Evolutionary conservation across 2,888 invertebrate species (phyloP).

Genomic region (Dicroscelio sp.): DNA sequence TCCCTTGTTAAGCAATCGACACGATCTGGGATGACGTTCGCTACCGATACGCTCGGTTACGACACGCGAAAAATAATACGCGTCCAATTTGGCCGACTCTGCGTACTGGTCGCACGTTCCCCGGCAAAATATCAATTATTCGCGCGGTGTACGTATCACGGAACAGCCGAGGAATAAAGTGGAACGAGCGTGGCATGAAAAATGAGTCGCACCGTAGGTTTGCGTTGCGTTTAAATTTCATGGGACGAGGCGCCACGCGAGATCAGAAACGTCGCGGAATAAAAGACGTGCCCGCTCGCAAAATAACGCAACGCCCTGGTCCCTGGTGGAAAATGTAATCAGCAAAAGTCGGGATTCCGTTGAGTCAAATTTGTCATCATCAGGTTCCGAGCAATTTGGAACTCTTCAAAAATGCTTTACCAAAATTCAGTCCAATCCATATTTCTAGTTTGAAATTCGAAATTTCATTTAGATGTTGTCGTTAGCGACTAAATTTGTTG

Average conservation of each 20-base stretch:
- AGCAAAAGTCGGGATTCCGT: constrained; percentile 18
- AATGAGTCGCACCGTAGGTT: constrained; percentile 63
- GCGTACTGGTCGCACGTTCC: constrained; percentile 28
- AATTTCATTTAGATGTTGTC: no score
- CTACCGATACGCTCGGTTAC: not conserved
- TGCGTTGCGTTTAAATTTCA: constrained; percentile 74
- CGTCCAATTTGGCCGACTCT: constrained; percentile 36
- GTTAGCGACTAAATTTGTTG: no score
- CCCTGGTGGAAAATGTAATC: constrained; percentile 33
- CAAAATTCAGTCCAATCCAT: no score
- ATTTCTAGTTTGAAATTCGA: no score
- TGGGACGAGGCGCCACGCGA: constrained; percentile 59
- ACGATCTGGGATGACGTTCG: not conserved
- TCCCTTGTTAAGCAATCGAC: not conserved
- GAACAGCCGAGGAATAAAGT: constrained; percentile 56
- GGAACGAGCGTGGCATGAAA: constrained; percentile 72
- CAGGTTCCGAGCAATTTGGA: no score
- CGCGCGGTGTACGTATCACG: constrained; percentile 66
- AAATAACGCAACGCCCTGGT: constrained; percentile 41
- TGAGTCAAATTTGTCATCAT: constrained; percentile 28
- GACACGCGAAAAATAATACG: constrained; percentile 33
- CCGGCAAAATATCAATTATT: constrained; percentile 74
- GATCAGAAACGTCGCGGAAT: constrained; percentile 48
- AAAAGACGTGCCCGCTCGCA: constrained; percentile 43
- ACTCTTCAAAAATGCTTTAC: no score